Percentiles rank a stretch among this genome's conserved stretches.
Evolutionary conservation across 2,797 vertebrate genomes (phyloP).

Genomic region (Sternarchorhynchus goeldii): DNA sequence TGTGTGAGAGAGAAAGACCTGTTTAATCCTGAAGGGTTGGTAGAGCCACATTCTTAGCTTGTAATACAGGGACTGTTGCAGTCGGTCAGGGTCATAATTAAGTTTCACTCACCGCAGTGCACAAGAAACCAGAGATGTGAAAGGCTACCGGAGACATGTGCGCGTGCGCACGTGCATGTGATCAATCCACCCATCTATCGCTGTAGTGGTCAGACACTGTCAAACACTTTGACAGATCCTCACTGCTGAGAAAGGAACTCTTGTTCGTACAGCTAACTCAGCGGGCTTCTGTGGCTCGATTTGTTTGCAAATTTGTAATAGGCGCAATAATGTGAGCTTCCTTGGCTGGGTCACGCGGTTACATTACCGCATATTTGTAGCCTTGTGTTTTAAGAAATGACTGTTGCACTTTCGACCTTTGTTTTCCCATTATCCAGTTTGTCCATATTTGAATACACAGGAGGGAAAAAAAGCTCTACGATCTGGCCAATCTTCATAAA

Average conservation of each 20-base stretch:
- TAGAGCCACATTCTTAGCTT: slow-evolving; percentile 30
- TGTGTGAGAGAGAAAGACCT: slow-evolving; percentile 38
- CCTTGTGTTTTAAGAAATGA: background rate
- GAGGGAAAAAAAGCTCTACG: slow-evolving; percentile 20
- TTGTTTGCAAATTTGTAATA: slow-evolving; percentile 13
- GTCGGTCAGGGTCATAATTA: slow-evolving; percentile 52
- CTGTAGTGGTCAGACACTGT: slow-evolving; percentile 4
- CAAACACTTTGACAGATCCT: background rate
- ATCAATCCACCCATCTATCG: slow-evolving; percentile 3
- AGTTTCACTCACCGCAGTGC: slow-evolving; percentile 36
- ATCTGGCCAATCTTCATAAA: slow-evolving; percentile 46
- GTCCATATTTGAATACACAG: slow-evolving; percentile 7
- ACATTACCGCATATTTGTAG: slow-evolving; percentile 10
- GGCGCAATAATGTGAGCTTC: slow-evolving; percentile 8
- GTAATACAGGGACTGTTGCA: slow-evolving; percentile 46
- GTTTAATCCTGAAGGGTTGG: slow-evolving; percentile 32
- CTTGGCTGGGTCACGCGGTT: background rate
- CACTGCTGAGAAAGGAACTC: background rate
- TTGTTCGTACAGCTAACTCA: slow-evolving; percentile 1
- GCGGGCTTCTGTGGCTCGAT: slow-evolving; percentile 1
- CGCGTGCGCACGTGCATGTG: background rate
- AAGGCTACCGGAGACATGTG: slow-evolving; percentile 24
- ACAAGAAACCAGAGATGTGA: slow-evolving; percentile 21
- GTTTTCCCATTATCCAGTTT: slow-evolving; percentile 21
- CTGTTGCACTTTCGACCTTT: background rate